Conservation (phyloP, 2,113 vertebrate species). For the Lota lota region DNA sequence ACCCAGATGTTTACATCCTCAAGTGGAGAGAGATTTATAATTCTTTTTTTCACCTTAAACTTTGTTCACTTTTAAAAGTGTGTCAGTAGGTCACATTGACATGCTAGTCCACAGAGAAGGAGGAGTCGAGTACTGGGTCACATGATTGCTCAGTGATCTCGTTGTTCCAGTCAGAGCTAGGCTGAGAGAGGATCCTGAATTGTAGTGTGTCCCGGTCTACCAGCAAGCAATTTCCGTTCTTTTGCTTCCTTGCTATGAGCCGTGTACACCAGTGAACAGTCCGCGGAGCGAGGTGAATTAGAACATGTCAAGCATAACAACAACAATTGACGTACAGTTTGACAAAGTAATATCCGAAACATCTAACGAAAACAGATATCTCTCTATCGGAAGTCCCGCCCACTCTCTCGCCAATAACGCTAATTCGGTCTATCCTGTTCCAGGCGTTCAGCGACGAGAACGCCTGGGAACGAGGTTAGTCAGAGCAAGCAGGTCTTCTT, state of each 20-base stretch:
- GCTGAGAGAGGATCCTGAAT: background rate
- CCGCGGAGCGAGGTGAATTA: too few relatives aligned
- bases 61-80: constrained; percentile 63
- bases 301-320: too few relatives aligned
- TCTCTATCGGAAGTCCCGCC: too few relatives aligned
- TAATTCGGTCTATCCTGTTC: too few relatives aligned
- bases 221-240: too few relatives aligned
- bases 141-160: constrained; percentile 48
- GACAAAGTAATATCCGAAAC: too few relatives aligned
- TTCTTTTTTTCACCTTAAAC: constrained; percentile 8
- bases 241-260: too few relatives aligned
- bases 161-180: background rate
- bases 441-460: too few relatives aligned
- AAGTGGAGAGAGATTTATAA: background rate
- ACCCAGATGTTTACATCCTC: too few relatives aligned
- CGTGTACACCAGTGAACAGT: background rate
- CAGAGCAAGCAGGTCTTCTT: background rate
- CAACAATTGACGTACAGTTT: too few relatives aligned
- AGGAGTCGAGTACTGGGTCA: constrained; percentile 64
- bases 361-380: too few relatives aligned
- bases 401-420: too few relatives aligned
- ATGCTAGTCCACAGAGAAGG: constrained; percentile 42
- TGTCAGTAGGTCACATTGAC: constrained; percentile 79
- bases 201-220: background rate
- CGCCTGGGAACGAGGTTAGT: background rate